Percentiles rank a stretch among this genome's conserved stretches.
These are phyloP conservation scores for Sarotherodon lohbergeri DNA, from an alignment of 2,113 vertebrate species.

Conservation along the genomic window DNA sequence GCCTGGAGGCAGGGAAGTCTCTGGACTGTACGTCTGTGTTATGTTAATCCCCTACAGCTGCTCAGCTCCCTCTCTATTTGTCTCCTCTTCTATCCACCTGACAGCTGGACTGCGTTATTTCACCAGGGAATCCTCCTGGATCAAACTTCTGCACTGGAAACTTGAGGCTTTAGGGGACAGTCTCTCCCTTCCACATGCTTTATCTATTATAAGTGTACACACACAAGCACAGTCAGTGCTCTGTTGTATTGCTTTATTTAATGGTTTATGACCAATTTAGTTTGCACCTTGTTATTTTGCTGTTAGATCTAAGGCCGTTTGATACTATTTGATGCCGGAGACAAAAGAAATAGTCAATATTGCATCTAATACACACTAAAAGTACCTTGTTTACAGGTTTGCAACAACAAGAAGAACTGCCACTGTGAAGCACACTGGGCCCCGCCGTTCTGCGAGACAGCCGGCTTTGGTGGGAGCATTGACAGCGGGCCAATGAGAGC, in stretches of 20 bases:
- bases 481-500: slow-evolving; percentile 90
- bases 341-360: not conserved
- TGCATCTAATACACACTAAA: not conserved
- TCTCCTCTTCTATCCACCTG: not conserved
- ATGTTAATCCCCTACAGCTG: slow-evolving; percentile 34
- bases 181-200: slow-evolving; percentile 39
- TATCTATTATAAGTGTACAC: slow-evolving; percentile 15
- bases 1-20: slow-evolving; percentile 20
- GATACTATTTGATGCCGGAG: not conserved
- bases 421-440: slow-evolving; percentile 95
- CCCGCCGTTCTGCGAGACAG: slow-evolving; percentile 84
- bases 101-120: slow-evolving; percentile 60
- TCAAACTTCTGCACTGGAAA: slow-evolving; percentile 22
- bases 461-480: slow-evolving; percentile 89
- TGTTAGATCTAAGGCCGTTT: not conserved
- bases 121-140: slow-evolving; percentile 50
- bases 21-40: slow-evolving; percentile 33
- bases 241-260: not conserved
- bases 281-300: not conserved
- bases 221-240: not conserved
- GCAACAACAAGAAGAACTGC: slow-evolving; percentile 96
- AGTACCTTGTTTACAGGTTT: slow-evolving; percentile 77
- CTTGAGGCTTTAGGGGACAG: slow-evolving; percentile 4
- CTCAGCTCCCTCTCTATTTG: not conserved
- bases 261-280: not conserved